Conservation (phyloP, 2,113 vertebrate species). For the Catharus bicknelli region DNA sequence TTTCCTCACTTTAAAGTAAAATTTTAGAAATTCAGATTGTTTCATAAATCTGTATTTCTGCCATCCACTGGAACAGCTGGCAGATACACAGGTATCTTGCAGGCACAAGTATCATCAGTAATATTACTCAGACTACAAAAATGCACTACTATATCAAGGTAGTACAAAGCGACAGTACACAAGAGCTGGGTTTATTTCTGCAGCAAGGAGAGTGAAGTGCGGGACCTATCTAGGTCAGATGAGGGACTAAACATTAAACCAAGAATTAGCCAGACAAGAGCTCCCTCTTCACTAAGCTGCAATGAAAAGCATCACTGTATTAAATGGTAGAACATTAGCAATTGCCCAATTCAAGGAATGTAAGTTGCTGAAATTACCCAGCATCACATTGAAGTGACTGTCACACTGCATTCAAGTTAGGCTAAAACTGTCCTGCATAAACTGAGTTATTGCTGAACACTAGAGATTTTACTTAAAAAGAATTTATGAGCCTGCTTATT, state of each 20-base stretch:
- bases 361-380: not conserved
- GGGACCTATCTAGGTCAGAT: not conserved
- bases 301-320: not conserved
- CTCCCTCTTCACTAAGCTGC: not conserved
- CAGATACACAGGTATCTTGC: not conserved
- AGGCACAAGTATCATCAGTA: not conserved
- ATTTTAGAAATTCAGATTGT: not conserved
- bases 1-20: not conserved
- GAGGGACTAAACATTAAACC: not conserved
- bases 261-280: not conserved
- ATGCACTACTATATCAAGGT: not conserved
- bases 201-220: not conserved
- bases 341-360: not conserved
- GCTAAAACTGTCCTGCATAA: not conserved
- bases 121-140: not conserved
- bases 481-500: not conserved
- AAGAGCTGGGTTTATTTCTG: not conserved
- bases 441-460: not conserved
- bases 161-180: not conserved
- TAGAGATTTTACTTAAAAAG: not conserved
- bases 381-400: not conserved
- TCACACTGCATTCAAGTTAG: not conserved
- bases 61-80: not conserved
- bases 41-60: not conserved
- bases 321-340: not conserved